Base-by-base conservation (phyloP, 2,888 invertebrate genomes). In the Drosophila lacicola region DNA sequence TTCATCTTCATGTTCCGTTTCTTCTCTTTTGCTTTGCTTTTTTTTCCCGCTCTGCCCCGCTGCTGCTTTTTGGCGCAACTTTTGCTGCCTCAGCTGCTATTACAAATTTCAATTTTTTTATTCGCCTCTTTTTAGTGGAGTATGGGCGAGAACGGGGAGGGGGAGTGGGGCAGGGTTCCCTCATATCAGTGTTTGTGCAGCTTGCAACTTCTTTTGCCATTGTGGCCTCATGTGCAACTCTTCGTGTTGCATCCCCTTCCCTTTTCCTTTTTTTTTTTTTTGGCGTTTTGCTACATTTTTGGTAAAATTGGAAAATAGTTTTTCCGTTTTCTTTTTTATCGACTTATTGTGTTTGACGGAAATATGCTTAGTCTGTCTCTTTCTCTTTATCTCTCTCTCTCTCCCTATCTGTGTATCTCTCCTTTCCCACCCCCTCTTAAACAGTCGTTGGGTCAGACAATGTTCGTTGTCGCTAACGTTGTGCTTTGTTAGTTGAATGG, bases 1-100 rank as follows among this genome's bases (percentile, higher is more conserved):
- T 81, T 81, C 82, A 81, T 84, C 79, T 71, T 67, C 70, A 64
- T 78, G 78, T 78, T 79, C 60, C 19, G 53, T 63, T 29, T 42
- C 41, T 46, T 44, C 54, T 39, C 19, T 37, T 53, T 29, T 42
- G n/a, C 53, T 62, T 54, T 34, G 34, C 33, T 55, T 41, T 42
- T 46, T 46, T 61, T 51, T 60, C n/a, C 36, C 13, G 21, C 29
- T 51, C 19, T 36, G 49, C 62, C 44, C 46, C 29, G 39, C 47
- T 55, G 29, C 34, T 46, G 41, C 29, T 56, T 49, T 60, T 62
- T 56, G 69, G 69, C 42, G 51, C 68, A 69, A 82, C 85, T 81
- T 84, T 81, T 81, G 84, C 82, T 81, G 84, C 70, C 84, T 81
- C 81, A 81, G 81, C 84, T 84, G 82, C 78, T 73, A 81, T 78